Evolutionary conservation across 2,888 invertebrate species (phyloP).

Genomic region (Ormyrus pomaceus): DNA sequence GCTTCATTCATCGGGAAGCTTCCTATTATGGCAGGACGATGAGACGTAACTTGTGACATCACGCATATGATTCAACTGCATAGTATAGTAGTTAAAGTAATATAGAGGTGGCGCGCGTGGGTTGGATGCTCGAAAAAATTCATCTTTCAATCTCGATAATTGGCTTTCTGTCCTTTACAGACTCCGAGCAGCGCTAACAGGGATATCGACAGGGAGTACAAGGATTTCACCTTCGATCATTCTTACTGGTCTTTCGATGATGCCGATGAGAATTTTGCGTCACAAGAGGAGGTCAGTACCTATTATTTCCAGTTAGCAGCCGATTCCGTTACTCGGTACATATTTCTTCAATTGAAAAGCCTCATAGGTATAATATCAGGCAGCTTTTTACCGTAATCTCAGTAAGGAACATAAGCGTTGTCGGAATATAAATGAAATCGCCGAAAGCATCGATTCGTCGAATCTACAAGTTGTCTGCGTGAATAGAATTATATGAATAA

Average conservation of each 20-base stretch:
- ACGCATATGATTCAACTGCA: conserved; percentile 46
- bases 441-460: conserved; percentile 27
- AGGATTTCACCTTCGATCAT: conserved; percentile 93
- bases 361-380: no score
- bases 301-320: neutral
- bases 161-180: conserved; percentile 58
- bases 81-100: conserved; percentile 2
- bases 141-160: conserved; percentile 30
- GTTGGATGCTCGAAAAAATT: conserved; percentile 2
- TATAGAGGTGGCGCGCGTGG: conserved; percentile 7
- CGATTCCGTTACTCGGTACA: neutral
- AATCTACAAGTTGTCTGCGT: conserved; percentile 1
- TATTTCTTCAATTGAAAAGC: neutral
- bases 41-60: conserved; percentile 46
- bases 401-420: conserved; percentile 6
- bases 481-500: conserved; percentile 16
- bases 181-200: conserved; percentile 76
- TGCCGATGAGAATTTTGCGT: conserved; percentile 83
- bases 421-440: conserved; percentile 14
- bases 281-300: conserved; percentile 84
- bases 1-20: conserved; percentile 23
- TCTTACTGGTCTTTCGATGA: conserved; percentile 91
- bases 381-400: conserved; percentile 10
- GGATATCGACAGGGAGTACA: conserved; percentile 81
- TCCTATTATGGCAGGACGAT: conserved; percentile 51